phyloP scores from a whole-genome alignment of 2,797 vertebrate species.

The Gobionotothen gibberifrons region DNA sequence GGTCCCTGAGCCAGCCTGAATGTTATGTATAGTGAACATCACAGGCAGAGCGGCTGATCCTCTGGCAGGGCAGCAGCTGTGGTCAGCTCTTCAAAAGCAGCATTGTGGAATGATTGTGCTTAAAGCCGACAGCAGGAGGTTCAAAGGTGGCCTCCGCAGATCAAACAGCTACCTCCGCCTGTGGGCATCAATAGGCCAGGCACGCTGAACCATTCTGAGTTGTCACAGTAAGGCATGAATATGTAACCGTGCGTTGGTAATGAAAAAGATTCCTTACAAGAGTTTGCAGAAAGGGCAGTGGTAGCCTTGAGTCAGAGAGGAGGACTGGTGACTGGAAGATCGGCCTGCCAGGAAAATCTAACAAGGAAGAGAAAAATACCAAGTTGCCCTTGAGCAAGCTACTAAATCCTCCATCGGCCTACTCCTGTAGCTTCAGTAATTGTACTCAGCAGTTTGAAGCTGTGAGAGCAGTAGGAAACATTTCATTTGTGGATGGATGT shows the following conservation, averaged over 20 bases:
- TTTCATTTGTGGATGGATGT: background rate
- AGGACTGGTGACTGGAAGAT: constrained; percentile 11
- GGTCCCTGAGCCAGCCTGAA: constrained; percentile 14
- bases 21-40: constrained; percentile 6
- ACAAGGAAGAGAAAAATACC: constrained; percentile 6
- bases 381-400: constrained; percentile 23
- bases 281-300: background rate
- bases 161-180: constrained; percentile 52
- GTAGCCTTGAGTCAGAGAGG: constrained; percentile 10
- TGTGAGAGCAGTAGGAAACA: constrained; percentile 15
- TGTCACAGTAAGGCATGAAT: constrained; percentile 17
- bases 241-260: constrained; percentile 26
- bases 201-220: constrained; percentile 28
- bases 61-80: constrained; percentile 44
- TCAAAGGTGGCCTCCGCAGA: constrained; percentile 56
- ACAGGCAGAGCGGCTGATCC: constrained; percentile 11
- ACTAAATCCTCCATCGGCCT: constrained; percentile 7
- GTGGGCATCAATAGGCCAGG: background rate
- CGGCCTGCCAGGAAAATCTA: constrained; percentile 5
- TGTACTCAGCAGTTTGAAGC: constrained; percentile 17
- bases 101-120: constrained; percentile 28
- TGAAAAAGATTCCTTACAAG: constrained; percentile 4
- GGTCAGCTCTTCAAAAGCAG: constrained; percentile 51
- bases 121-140: constrained; percentile 50
- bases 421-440: constrained; percentile 23